Conservation (phyloP, 2,797 vertebrate genomes). For the Poecilia gillii region DNA sequence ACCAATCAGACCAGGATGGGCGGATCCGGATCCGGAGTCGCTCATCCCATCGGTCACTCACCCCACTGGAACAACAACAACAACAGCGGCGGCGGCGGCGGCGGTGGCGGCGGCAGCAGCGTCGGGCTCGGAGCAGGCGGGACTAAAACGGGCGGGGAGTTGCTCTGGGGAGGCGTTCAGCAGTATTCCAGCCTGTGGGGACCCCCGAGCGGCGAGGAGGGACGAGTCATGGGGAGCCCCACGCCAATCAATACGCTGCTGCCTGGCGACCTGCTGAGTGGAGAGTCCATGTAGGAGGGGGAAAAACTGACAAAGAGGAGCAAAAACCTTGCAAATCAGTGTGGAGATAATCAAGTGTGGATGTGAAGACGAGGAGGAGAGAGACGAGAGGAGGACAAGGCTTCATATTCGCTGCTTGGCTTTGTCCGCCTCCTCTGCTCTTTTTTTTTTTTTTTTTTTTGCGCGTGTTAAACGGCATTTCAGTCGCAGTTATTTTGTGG, state of each 20-base stretch:
- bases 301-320: conserved; percentile 55
- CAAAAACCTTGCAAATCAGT: conserved; percentile 82
- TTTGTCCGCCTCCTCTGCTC: conserved; percentile 66
- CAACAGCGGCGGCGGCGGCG: conserved; percentile 17
- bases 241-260: conserved; percentile 94
- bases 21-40: conserved; percentile 85
- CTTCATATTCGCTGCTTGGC: conserved; percentile 71
- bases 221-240: conserved; percentile 90
- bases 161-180: conserved; percentile 93
- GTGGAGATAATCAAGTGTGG: conserved; percentile 83
- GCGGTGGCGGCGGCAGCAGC: conserved; percentile 76
- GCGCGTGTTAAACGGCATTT: conserved; percentile 59
- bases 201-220: conserved; percentile 87
- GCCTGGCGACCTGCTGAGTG: conserved; percentile 95
- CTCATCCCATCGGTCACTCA: conserved; percentile 89
- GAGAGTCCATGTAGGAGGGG: conserved; percentile 90
- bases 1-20: conserved; percentile 92
- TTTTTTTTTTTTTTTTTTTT: conserved; percentile 20
- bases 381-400: conserved; percentile 64
- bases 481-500: conserved; percentile 46
- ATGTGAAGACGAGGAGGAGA: conserved; percentile 61
- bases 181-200: conserved; percentile 98
- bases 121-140: conserved; percentile 86
- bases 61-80: conserved; percentile 90
- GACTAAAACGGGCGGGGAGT: conserved; percentile 89